Base-by-base conservation (phyloP, 2,797 vertebrate genomes). In the Cichlasoma orientale region DNA sequence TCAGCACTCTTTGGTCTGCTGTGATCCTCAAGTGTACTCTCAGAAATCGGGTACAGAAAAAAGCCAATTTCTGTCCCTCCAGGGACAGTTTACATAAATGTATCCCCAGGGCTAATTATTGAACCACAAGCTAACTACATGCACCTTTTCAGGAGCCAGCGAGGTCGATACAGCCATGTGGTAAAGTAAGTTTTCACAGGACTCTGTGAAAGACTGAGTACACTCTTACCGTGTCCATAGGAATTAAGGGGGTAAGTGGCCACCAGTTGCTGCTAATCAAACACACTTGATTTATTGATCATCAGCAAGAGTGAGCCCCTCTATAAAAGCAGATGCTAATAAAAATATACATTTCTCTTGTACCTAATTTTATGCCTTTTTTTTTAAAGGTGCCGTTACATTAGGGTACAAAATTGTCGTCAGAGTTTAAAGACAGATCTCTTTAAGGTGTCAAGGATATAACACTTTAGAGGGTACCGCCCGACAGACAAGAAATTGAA, bases 21-120 rank as follows among this genome's bases (percentile, higher is more conserved):
- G 1, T 61, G n/a, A 7, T 21, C 5, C 1, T 7, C 41, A 16
- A 16, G 38, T 41, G n/a, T n/a, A n/a, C n/a, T 36, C 12, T 21
- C 33, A 21, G 19, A 59, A 59, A 59, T 21, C 14, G n/a, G 5
- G 7, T 5, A 41, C n/a, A 41, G 33, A 9, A 38, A 59, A 58
- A 2, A 61, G 33, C 58, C n/a, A 23, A 0, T 36, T 38, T 23
- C 57, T 21, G 2, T 59, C 11, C 11, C 31, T 21, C 0, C n/a
- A 61, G 33, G 58, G 33, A 16, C 21, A 38, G 3, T 59, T 61
- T 61, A 61, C 33, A 23, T 16, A 12, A 61, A 38, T 59, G 12
- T 14, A 23, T 23, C 33, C 57, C 27, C 13, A 29, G 25, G 55
- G 55, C 7, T 13, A 41, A 41, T 44, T 14, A 41, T 13, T 14